Evolutionary conservation across 2,888 invertebrate genomes (phyloP), one percentile per base, ranked within the genome.

Genomic region (Nebria brevicollis): DNA sequence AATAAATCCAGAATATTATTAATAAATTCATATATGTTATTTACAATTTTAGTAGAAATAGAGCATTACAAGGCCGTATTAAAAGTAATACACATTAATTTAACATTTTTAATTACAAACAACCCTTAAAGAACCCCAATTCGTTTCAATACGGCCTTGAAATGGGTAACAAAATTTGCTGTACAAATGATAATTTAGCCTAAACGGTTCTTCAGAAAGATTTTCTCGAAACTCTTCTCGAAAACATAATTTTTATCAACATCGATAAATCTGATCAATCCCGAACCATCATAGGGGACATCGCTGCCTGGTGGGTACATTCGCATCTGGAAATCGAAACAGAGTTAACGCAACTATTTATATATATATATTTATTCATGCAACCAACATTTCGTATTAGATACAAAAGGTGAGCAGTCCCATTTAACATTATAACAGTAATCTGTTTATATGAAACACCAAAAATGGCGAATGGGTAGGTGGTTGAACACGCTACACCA

Each of bases 231-330:
- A 43, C 77, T 77, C 66, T 81, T 78, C 68, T 70, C 81, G 13
- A 85, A 79, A 20, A 84, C 77, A 72, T 86, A 86, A 81, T 90
- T 89, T 83, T 89, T 90, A 83, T 91, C 91, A 78, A 90, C 87
- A 82, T 89, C 86, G 84, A 91, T 86, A 85, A 92, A 92, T 83
- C 90, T 89, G 83, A 89, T 88, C 73, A 92, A 86, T 79, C 90
- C 88, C 68, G 89, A 87, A 72, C 90, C 91, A 84, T 92, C 91
- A 85, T 89, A 92, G 1, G 92, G 90, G 68, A 89, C 88, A 77
- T 93, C 92, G 84, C 92, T 92, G 85, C 93, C 93, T 15, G 94
- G 94, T 41, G 94, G 94, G 88, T 92, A 91, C 85, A 92, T 91
- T 85, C 94, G 90, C 92, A 93, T 94, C 94, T 94, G 89, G 84